Conservation (phyloP, 2,797 vertebrate species). For the Pangasius krempfi region DNA sequence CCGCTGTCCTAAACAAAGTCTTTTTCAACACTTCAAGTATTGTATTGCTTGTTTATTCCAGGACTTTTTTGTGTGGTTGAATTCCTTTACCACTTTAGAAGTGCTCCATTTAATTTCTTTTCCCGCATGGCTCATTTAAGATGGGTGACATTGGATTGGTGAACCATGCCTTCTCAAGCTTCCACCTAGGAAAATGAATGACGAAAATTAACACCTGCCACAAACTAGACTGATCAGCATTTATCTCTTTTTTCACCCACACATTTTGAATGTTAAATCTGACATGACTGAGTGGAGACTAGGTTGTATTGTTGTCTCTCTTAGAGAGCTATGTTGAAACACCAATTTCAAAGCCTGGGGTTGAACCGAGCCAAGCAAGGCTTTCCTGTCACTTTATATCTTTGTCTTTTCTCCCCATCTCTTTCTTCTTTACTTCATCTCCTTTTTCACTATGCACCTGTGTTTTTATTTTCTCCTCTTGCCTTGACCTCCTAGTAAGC, state of each 20-base stretch:
- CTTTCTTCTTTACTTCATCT: slow-evolving; percentile 12
- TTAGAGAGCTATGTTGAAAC: slow-evolving; percentile 31
- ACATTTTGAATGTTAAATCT: slow-evolving; percentile 50
- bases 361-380: not conserved
- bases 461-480: slow-evolving; percentile 20
- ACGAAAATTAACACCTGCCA: slow-evolving; percentile 52
- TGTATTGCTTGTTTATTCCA: slow-evolving; percentile 16
- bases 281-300: slow-evolving; percentile 29
- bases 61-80: slow-evolving; percentile 6
- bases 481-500: slow-evolving; percentile 27
- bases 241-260: slow-evolving; percentile 39
- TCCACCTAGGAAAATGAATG: slow-evolving; percentile 49
- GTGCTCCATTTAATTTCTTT: slow-evolving; percentile 2
- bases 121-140: slow-evolving; percentile 40
- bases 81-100: slow-evolving; percentile 20
- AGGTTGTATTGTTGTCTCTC: slow-evolving; percentile 50
- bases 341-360: slow-evolving; percentile 23
- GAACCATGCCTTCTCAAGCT: slow-evolving; percentile 17
- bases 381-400: slow-evolving; percentile 23
- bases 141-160: slow-evolving; percentile 36
- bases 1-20: slow-evolving; percentile 28
- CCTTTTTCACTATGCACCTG: not conserved
- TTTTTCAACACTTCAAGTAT: not conserved
- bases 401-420: not conserved
- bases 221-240: slow-evolving; percentile 31